These are phyloP conservation scores for Poecilia velifera DNA, from an alignment of 2,797 vertebrate species.

Conservation along the genomic window DNA sequence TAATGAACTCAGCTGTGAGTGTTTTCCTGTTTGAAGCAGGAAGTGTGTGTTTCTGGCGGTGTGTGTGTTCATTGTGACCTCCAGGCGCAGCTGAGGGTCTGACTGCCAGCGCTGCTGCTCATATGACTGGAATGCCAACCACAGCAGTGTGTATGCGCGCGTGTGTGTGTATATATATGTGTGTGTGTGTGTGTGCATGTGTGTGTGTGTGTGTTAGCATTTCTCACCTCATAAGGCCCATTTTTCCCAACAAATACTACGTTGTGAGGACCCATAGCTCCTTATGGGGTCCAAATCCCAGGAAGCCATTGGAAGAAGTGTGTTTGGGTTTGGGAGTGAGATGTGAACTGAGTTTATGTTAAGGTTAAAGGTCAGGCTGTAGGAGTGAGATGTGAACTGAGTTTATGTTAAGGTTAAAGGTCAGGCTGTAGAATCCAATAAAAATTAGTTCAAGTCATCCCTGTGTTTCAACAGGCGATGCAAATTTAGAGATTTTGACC, in stretches of 20 bases:
- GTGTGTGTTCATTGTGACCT: constrained; percentile 52
- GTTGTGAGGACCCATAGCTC: not conserved
- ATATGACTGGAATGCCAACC: constrained; percentile 55
- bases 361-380: not conserved
- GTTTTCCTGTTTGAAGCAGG: constrained; percentile 19
- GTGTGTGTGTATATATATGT: too few relatives aligned
- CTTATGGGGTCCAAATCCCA: not conserved
- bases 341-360: not conserved
- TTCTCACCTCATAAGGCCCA: not conserved
- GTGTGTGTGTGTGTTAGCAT: not conserved
- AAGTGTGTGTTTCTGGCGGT: constrained; percentile 12
- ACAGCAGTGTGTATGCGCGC: constrained; percentile 1
- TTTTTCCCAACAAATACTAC: not conserved
- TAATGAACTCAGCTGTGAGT: constrained; percentile 35
- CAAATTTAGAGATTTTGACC: not conserved
- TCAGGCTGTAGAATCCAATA: not conserved
- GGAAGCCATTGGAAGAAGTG: too few relatives aligned
- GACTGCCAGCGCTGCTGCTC: constrained; percentile 45
- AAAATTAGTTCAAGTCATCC: not conserved
- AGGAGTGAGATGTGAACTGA: not conserved
- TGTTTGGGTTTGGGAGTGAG: not conserved
- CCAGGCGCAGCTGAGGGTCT: constrained; percentile 69
- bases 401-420: not conserved
- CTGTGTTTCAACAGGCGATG: not conserved
- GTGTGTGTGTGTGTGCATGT: too few relatives aligned